Base-by-base conservation (phyloP, 2,888 invertebrate genomes). In the Stenichneumon culpator region DNA sequence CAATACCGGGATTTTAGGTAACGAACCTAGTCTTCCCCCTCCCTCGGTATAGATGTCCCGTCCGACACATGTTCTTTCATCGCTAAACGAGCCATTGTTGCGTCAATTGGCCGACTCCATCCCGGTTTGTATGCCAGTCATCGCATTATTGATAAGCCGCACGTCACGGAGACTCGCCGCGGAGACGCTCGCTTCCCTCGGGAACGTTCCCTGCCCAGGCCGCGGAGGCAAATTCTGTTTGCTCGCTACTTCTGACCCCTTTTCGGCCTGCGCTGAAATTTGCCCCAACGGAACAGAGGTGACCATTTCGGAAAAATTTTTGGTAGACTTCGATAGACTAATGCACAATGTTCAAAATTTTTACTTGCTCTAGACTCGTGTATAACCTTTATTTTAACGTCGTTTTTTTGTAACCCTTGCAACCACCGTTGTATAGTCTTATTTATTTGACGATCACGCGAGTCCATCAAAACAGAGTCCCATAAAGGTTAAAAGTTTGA, bases 41-140 rank as follows among this genome's bases (percentile, higher is more conserved):
- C n/a, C 47, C 63, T 19, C 19, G 32, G 50, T 60, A 79, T 54
- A 72, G 68, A 63, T 88, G 16, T 84, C 84, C 84, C 87, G 86
- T 89, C 88, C 88, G 87, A 90, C 91, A 91, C 93, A 92, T 92
- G 92, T 92, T 80, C 67, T 77, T 82, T 65, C 91, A 92, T 92
- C 92, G 90, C 92, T 93, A 92, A 91, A 90, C 89, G 90, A 82
- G 79, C 91, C 90, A 93, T 93, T 93, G 86, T 88, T 88, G 82
- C 86, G 82, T 88, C 85, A 75, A 83, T 85, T 80, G 85, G 32
- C 67, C 77, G 82, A 72, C 77, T 77, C 79, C 47, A 36, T 67
- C 77, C 52, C 60, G 63, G 72, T 77, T 85, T 68, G 77, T 80
- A 57, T 16, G 67, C 69, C 82, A 63, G 9, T 4, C 47, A 63